Conservation (phyloP, 64 coral and sea anemone genomes). For the Catalaphyllia jardinei region DNA sequence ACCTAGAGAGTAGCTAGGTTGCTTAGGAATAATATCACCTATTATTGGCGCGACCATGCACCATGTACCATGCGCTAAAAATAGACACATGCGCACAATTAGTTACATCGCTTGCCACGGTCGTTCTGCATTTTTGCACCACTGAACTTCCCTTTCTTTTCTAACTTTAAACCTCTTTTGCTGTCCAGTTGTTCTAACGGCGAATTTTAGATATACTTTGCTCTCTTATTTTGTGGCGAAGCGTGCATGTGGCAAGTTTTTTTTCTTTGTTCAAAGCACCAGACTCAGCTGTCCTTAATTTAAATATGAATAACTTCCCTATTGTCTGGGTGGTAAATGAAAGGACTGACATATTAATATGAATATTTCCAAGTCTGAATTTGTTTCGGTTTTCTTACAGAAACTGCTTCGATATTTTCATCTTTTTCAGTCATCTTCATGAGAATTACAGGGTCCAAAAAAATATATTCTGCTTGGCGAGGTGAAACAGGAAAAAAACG, state of each 20-base stretch:
- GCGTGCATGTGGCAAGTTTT: not conserved
- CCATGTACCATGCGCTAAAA: not conserved
- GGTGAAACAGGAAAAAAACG: too few species aligned
- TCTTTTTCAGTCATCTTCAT: too few species aligned
- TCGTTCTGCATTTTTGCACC: too few species aligned
- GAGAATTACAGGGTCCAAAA: too few species aligned
- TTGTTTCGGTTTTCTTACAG: not conserved
- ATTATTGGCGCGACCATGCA: not conserved
- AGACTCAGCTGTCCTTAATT: constrained; percentile 3
- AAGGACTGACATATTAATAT: not conserved
- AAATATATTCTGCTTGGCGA: too few species aligned
- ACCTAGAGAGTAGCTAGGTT: not conserved
- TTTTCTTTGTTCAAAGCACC: not conserved
- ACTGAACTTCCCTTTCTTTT: not conserved
- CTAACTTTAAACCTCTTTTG: not conserved
- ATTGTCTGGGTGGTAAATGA: not conserved
- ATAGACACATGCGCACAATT: not conserved
- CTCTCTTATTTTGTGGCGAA: not conserved
- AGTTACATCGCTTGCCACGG: too few species aligned
- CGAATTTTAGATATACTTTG: not conserved
- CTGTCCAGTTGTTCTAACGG: too few species aligned
- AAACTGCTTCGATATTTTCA: too few species aligned
- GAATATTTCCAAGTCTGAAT: not conserved
- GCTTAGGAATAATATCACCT: not conserved
- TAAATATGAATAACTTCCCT: not conserved